phyloP scores from a whole-genome alignment of 2,888 invertebrate species.

The Sceliomorpha sp. region DNA sequence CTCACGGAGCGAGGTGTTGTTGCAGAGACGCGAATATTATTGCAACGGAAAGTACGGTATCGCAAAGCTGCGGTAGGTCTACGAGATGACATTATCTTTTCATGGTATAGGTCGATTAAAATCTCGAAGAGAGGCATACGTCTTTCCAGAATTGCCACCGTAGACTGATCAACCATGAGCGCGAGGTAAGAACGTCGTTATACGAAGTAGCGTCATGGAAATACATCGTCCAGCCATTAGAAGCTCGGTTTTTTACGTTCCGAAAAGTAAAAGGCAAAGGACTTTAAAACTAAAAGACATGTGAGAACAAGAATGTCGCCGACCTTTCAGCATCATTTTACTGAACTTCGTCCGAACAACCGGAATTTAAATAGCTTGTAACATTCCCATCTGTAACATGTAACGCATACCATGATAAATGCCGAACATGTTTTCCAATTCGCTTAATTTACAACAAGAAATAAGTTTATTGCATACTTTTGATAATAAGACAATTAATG shows the following conservation, averaged over 20 bases:
- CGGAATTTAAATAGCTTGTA: conserved; percentile 25
- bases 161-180: conserved; percentile 9
- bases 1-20: conserved; percentile 63
- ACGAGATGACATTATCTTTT: conserved; percentile 17
- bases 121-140: conserved; percentile 35
- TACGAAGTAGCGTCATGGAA: conserved; percentile 25
- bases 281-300: conserved; percentile 12
- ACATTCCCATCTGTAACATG: conserved; percentile 17
- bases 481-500: conserved; percentile 21
- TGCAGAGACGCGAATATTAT: conserved; percentile 71
- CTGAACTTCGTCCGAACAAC: conserved; percentile 14
- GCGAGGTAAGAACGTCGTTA: conserved; percentile 15
- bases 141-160: conserved; percentile 19
- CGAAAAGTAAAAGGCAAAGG: conserved; percentile 18
- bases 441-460: conserved; percentile 12
- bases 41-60: conserved; percentile 71
- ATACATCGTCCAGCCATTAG: conserved; percentile 26
- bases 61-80: conserved; percentile 70
- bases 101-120: conserved; percentile 49
- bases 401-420: conserved; percentile 14
- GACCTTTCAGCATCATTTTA: conserved; percentile 23
- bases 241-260: conserved; percentile 10
- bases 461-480: conserved; percentile 16
- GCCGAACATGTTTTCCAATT: conserved; percentile 24
- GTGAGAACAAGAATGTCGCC: conserved; percentile 17